Base-by-base conservation (phyloP, 2,113 vertebrate species). In the Cryptomyrus ogoouensis region DNA sequence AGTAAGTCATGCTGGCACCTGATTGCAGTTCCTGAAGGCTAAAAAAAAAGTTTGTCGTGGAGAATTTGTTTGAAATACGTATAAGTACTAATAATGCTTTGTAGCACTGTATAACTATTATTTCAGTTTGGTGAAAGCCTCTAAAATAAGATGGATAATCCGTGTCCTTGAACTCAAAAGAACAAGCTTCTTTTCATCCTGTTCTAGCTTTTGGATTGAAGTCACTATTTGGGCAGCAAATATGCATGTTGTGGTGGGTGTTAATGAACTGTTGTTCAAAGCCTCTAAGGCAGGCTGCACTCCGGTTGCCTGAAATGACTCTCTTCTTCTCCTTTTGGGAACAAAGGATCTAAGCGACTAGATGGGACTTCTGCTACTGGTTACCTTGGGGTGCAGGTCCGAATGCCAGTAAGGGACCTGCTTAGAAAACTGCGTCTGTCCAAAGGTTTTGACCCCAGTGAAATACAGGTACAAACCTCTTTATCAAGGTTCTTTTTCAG, bases 371-470 rank as follows among this genome's bases (percentile, higher is more conserved):
- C 90, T 27, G 94, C 95, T 27, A 96, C 93, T 93, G 95, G 94
- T 27, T 97, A 97, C 92, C 91, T 97, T 1, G 97, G 97, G 0
- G 97, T 98, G 27, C 96, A 96, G 49, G 97, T 98, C 5, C 96
- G 94, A 92, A 96, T 96, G 96, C 96, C 97, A 0, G 97, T 97
- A 0, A 95, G 94, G 90, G 97, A 97, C 56, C n/a, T 97, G 88
- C 94, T 97, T 89, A 94, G 90, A 47, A 96, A 96, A 87, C 93
- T 96, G 12, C 95, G 96, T 0, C 89, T 94, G 7, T 94, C 96
- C 86, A 95, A 94, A 88, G 97, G 95, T 5, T 88, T 92, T 83
- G 93, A 95, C 0, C 91, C 93, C 3, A 89, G 92, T 87, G 88
- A 93, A 0, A 0, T 91, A 13, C 94, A 96, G 96, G 97, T 97